phyloP scores from a whole-genome alignment of 1,140 invertebrate species.

The Hetaerina americana region DNA sequence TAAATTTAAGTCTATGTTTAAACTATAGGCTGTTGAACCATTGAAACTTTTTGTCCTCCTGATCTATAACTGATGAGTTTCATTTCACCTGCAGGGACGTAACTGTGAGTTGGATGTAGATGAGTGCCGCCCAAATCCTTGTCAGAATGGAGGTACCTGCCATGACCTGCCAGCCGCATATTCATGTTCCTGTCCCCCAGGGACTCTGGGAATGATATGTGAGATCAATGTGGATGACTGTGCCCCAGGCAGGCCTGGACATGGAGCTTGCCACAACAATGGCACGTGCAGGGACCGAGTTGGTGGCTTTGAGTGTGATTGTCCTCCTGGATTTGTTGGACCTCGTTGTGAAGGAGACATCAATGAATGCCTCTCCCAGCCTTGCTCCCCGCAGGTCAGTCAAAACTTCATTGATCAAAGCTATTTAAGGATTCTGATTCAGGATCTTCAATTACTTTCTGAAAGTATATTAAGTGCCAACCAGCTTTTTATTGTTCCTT shows the following conservation, averaged over 20 bases:
- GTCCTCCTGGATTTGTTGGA: slow-evolving; percentile 80
- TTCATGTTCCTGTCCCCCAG: slow-evolving; percentile 79
- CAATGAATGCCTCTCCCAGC: slow-evolving; percentile 86
- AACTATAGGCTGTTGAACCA: too few relatives aligned
- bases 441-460: too few relatives aligned
- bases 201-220: slow-evolving; percentile 77
- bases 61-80: too few relatives aligned
- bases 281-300: slow-evolving; percentile 85
- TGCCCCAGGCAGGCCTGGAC: slow-evolving; percentile 37
- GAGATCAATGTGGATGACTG: slow-evolving; percentile 88
- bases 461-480: too few relatives aligned
- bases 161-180: slow-evolving; percentile 79
- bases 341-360: slow-evolving; percentile 84
- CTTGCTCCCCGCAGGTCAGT: slow-evolving; percentile 45
- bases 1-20: too few relatives aligned
- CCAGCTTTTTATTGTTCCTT: too few relatives aligned
- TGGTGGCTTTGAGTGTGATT: slow-evolving; percentile 80
- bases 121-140: slow-evolving; percentile 79
- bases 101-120: slow-evolving; percentile 90
- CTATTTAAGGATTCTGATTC: too few relatives aligned
- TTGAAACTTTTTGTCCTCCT: too few relatives aligned
- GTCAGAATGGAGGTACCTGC: slow-evolving; percentile 83
- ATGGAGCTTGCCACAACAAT: slow-evolving; percentile 87
- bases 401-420: too few relatives aligned
- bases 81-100: slow-evolving; percentile 57